Evolutionary conservation across 2,888 invertebrate genomes (phyloP).

Genomic region (Pyrochroa serraticornis): DNA sequence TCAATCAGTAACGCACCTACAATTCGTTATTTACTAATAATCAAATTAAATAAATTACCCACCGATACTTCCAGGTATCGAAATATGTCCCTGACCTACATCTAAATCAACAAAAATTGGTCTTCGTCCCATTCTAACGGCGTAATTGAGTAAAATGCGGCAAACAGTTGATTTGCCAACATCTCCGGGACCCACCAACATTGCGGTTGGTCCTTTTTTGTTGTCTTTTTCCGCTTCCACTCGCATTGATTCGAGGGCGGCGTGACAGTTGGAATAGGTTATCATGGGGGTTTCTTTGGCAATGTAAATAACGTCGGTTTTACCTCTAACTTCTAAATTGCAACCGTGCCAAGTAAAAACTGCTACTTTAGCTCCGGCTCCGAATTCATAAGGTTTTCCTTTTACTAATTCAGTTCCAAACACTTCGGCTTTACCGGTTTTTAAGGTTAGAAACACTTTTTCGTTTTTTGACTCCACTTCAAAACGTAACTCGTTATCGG

Average conservation of each 20-base stretch:
- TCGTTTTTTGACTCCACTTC: slow-evolving; percentile 90
- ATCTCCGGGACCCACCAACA: slow-evolving; percentile 93
- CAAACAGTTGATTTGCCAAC: slow-evolving; percentile 93
- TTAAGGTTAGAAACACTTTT: slow-evolving; percentile 82
- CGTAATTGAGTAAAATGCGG: slow-evolving; percentile 90
- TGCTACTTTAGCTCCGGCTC: slow-evolving; percentile 90
- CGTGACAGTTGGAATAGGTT: slow-evolving; percentile 94
- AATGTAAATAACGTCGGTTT: slow-evolving; percentile 91
- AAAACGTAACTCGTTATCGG: slow-evolving; percentile 90
- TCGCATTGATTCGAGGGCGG: slow-evolving; percentile 89
- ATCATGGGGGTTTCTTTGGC: slow-evolving; percentile 97
- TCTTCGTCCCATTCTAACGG: slow-evolving; percentile 84
- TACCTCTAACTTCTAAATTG: slow-evolving; percentile 81
- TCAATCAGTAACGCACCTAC: slow-evolving; percentile 86
- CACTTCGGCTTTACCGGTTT: slow-evolving; percentile 90
- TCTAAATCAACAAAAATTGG: slow-evolving; percentile 96
- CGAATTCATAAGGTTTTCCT: slow-evolving; percentile 89
- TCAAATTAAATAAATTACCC: slow-evolving; percentile 11
- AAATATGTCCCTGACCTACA: slow-evolving; percentile 92
- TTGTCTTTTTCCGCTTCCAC: slow-evolving; percentile 77
- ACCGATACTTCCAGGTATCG: slow-evolving; percentile 91
- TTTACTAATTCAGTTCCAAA: slow-evolving; percentile 96
- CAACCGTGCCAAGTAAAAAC: slow-evolving; percentile 97
- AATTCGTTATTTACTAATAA: slow-evolving; percentile 18
- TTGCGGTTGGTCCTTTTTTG: slow-evolving; percentile 79